Percentiles rank a stretch among this genome's conserved stretches.
Conservation (phyloP, 2,113 vertebrate species). For the Dicrurus megarhynchus region DNA sequence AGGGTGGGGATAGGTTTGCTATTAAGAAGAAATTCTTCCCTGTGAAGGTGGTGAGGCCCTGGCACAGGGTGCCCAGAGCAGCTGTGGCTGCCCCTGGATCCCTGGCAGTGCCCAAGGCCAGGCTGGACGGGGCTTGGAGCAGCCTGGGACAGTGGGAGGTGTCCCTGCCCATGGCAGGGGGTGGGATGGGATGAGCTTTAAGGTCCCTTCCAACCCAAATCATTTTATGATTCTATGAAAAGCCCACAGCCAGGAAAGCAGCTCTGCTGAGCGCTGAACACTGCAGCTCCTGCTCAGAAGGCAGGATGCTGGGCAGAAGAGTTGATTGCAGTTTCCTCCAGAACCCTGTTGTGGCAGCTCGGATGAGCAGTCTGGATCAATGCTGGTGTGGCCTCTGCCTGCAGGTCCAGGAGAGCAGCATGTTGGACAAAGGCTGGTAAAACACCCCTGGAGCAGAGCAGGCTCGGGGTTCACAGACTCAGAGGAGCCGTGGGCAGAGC, state of each 20-base stretch:
- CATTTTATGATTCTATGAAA: neutral
- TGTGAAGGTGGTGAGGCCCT: rapidly evolving
- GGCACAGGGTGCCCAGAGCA: neutral
- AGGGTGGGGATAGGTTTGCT: neutral
- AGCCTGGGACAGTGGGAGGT: neutral
- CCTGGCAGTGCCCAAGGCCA: neutral
- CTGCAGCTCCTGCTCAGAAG: neutral
- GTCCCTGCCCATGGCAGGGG: neutral
- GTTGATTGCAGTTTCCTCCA: neutral
- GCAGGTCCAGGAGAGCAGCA: neutral
- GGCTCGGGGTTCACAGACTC: neutral
- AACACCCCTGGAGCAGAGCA: neutral
- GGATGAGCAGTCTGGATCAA: neutral
- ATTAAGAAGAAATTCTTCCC: neutral
- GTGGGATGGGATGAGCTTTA: rapidly evolving
- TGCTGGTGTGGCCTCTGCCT: neutral
- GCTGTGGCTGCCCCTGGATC: neutral
- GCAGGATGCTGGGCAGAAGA: neutral
- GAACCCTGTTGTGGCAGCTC: neutral
- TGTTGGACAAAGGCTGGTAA: neutral
- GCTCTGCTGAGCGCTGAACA: neutral
- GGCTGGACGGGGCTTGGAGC: neutral
- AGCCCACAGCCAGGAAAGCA: neutral
- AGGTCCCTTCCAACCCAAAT: neutral
- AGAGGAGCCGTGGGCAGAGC: neutral